Evolutionary conservation across 2,797 vertebrate species (phyloP), one percentile per base, ranked within the genome.

Genomic region (Salarias fasciatus): DNA sequence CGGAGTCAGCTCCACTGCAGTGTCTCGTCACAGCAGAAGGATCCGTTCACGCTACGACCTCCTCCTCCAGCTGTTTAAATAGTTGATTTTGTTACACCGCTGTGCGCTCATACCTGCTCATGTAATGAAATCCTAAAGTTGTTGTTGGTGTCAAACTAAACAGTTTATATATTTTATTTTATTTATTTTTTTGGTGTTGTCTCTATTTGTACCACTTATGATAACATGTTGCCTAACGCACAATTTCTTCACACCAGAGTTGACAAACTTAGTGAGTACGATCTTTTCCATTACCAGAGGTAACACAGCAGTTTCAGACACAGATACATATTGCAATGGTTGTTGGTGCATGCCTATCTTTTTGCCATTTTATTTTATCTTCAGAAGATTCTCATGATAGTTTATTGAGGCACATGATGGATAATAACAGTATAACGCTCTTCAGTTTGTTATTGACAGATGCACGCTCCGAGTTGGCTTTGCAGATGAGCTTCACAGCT

Each of bases 41-140:
- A 66, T 61, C 14, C n/a, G 29, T 40, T 29, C 60, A 64, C 3
- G 28, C 37, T 52, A 40, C 41, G 11, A 2, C 63, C 73, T 79
- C 36, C 35, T 45, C 38, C 41, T 14, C 36, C 53, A 63, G 36
- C 75, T 75, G 44, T 56, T 47, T 59, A 35, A 11, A 31, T 38
- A 40, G 29, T 50, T 66, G 9, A 38, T 49, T 41, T 44, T 55
- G 4, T 57, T 13, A 10, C 18, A 8, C 10, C 8, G 52, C 2
- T 48, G 8, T 6, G 6, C 14, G 38, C 33, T 36, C 36, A 2
- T 35, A 0, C 50, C 8, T 60, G 29, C n/a, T 62, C 11, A 11
- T 30, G 9, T 48, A 51, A 5, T 47, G 8, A 45, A 14, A 33
- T 51, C 15, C n/a, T 35, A 51, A 15, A 50, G 8, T 41, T 15